phyloP scores from a whole-genome alignment of 2,113 vertebrate species.

The Rhodinocichla rosea region DNA sequence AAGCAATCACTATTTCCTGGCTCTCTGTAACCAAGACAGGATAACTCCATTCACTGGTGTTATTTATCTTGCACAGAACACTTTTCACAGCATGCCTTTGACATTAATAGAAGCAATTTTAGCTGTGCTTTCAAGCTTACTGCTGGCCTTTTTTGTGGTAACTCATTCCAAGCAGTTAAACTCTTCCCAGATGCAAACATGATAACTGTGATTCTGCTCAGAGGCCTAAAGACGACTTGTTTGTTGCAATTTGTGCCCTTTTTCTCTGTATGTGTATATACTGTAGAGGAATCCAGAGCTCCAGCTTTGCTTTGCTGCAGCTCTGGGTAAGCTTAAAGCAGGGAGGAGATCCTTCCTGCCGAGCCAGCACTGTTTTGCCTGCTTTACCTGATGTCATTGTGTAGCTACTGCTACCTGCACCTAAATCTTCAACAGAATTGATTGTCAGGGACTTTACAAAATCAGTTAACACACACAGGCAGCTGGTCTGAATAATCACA shows the following conservation, averaged over 20 bases:
- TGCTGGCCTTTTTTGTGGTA: background rate
- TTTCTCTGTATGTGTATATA: background rate
- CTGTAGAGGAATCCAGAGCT: background rate
- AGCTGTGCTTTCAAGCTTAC: background rate
- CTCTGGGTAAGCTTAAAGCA: background rate
- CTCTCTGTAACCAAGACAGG: background rate
- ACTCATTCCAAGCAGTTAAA: background rate
- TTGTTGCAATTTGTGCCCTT: background rate
- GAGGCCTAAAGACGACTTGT: background rate
- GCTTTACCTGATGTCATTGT: background rate
- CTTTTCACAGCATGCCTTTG: conserved; percentile 38
- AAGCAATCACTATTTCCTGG: conserved; percentile 14
- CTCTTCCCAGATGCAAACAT: background rate
- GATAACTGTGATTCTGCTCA: background rate
- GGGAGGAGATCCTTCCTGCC: background rate
- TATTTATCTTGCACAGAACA: conserved; percentile 6
- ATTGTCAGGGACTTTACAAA: background rate
- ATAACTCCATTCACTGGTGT: conserved; percentile 11
- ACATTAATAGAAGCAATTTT: conserved; percentile 35
- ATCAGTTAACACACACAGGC: rapidly evolving
- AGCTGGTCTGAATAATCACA: background rate
- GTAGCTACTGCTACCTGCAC: background rate
- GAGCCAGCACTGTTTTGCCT: background rate
- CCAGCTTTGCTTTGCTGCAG: background rate
- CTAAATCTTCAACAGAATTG: background rate